Conservation (phyloP, 2,888 invertebrate genomes). For the Leptopilina myrica region DNA sequence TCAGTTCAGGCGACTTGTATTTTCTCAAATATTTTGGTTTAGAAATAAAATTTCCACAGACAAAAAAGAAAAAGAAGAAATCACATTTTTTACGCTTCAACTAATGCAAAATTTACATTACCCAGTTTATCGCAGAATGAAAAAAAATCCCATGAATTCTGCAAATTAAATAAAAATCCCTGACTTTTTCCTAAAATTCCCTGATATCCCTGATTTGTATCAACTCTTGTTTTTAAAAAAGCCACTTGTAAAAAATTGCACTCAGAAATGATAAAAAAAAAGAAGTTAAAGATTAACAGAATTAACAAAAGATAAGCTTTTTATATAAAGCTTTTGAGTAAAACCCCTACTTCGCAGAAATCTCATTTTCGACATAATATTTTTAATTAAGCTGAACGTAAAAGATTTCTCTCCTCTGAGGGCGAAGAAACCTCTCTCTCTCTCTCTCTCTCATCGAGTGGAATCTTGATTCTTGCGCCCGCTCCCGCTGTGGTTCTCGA, state of each 20-base stretch:
- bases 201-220: no score
- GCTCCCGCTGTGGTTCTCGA: constrained; percentile 59
- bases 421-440: constrained; percentile 1
- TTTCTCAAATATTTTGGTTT: not conserved
- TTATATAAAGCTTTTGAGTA: not conserved
- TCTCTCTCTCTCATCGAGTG: constrained; percentile 44
- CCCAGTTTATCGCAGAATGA: no score
- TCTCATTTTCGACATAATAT: constrained; percentile 58
- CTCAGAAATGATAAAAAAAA: not conserved
- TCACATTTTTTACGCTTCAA: no score
- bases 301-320: constrained; percentile 1
- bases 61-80: not conserved
- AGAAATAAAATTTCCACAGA: not conserved
- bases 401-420: constrained; percentile 17
- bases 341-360: constrained; percentile 17
- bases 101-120: no score
- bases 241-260: no score
- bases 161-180: no score
- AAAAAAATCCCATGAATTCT: no score
- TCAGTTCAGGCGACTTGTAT: constrained; percentile 1
- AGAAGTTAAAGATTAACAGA: not conserved
- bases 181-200: no score
- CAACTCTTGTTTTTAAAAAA: no score
- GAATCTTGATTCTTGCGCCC: constrained; percentile 21
- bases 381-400: constrained; percentile 61